Evolutionary conservation across 35 echinoderm and acorn worm genomes (phyloP), one percentile per base, ranked within the genome.

Genomic region (Heliocidaris erythrogramma): DNA sequence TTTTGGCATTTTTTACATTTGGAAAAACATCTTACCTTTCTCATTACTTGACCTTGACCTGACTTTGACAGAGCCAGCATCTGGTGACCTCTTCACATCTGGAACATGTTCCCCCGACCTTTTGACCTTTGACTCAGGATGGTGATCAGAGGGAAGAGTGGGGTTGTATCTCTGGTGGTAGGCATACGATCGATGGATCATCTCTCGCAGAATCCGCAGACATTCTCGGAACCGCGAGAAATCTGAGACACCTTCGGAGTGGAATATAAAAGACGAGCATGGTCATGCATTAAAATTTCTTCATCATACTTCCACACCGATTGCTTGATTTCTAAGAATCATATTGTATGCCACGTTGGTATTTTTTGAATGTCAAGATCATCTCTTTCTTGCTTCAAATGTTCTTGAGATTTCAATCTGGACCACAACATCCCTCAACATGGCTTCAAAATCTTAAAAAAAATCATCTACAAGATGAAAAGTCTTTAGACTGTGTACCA

Each of bases 91-190:
- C 87, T 78, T 18, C 87, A 42, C 87, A 89, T 42, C 30, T 1
- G 48, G 48, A 30, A 27, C 9, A 50, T 92, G 21, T 14, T 59
- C 49, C 50, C 24, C 87, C 24, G 87, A 89, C 50, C 91, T 56
- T 12, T 30, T 59, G 48, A 92, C 91, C 91, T 92, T 59, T 92
- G 91, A 92, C 87, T 31, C 87, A 8, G 5, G 13, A n/a, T 48
- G 30, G 30, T 89, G 87, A 14, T 47, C 31, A 21, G 47, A 10
- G 47, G 14, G 11, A 10, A 59, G 47, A 29, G 91, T 29, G 91
- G 91, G 91, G 49, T 49, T 92, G 49, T 92, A 92, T 48, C 48
- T 92, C 47, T 92, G 47, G 49, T 92, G 91, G 91, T 92, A 92
- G 2, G 91, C 91, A 13, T 92, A 92, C 9, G 91, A 92, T 0